A percentile compares a stretch with the other conserved stretches of the same genome.
These are phyloP conservation scores for Microcebus ravelobensis DNA, from an alignment of 2,113 vertebrate genomes.

Conservation along the genomic window DNA sequence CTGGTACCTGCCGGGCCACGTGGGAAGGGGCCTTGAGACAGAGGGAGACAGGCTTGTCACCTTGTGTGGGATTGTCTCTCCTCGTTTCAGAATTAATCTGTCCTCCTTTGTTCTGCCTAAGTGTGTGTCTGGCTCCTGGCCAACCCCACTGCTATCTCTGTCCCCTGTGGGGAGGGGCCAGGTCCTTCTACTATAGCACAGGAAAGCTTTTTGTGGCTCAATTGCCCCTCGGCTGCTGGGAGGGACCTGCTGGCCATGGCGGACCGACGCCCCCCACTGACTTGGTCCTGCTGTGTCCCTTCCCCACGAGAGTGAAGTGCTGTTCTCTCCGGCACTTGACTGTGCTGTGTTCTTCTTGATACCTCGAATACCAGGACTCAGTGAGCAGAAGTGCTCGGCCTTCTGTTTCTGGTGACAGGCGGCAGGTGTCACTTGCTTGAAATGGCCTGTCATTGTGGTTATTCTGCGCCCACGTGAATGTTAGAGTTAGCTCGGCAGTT, in stretches of 20 bases:
- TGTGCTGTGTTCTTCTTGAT: too few species aligned
- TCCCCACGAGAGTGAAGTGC: too few species aligned
- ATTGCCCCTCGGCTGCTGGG: not conserved
- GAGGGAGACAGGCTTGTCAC: too few species aligned
- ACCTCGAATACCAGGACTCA: too few species aligned
- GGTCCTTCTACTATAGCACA: not conserved
- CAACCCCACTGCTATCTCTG: not conserved
- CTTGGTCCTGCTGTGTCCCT: not conserved
- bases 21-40: not conserved
- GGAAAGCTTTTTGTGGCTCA: not conserved
- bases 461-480: not conserved
- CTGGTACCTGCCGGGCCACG: not conserved
- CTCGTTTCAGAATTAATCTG: rapidly evolving
- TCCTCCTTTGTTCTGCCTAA: not conserved
- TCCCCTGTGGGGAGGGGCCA: not conserved
- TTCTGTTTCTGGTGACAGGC: not conserved
- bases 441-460: not conserved
- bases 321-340: not conserved
- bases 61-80: not conserved
- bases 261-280: not conserved
- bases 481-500: not conserved
- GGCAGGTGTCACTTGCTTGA: too few species aligned
- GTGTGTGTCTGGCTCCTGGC: not conserved
- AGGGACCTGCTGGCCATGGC: not conserved
- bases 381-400: not conserved